Evolutionary conservation across 2,797 vertebrate genomes (phyloP), one percentile per base, ranked within the genome.

Genomic region (Clarias fuscus): DNA sequence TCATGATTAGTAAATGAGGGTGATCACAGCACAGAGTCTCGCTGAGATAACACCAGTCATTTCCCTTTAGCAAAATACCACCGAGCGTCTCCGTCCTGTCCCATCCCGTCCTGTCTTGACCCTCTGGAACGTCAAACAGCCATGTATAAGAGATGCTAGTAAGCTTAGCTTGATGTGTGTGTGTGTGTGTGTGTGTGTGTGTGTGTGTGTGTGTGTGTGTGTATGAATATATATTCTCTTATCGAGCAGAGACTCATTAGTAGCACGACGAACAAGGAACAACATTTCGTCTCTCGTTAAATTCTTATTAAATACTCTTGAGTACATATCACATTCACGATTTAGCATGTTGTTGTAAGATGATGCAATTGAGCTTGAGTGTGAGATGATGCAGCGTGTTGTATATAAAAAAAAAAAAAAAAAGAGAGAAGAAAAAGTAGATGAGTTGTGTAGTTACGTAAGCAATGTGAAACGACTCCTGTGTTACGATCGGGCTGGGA

Each of bases 1-100:
- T 79, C 61, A 61, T 86, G 65, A 90, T 90, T 89, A 89, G 90
- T 87, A 88, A 88, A 88, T 87, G 73, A 85, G 87, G 86, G 80
- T 88, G 84, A 87, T 88, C 86, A 86, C 82, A 78, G 65, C 72
- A 64, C 30, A 68, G 75, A 62, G 86, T 79, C 82, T 89, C 58
- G 76, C 56, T 37, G 76, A 80, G 85, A 88, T 89, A 77, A 87
- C 84, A 85, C 78, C 84, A 87, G 83, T 83, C n/a, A 85, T 89
- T 89, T 87, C 85, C 83, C 75, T 33, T 71, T 53, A 48, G 64
- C 81, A 83, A 73, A 53, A 77, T 30, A 27, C 64, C 58, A 22
- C 33, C 33, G 33, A 33, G 33, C 33, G 33, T 33, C 33, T 33
- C 33, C 18, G 24, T 71, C 30, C 33, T 22, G 83, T 73, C 58